These are phyloP conservation scores for Aleiodes sp. DNA, from an alignment of 1,140 invertebrate genomes.

Conservation along the genomic window DNA sequence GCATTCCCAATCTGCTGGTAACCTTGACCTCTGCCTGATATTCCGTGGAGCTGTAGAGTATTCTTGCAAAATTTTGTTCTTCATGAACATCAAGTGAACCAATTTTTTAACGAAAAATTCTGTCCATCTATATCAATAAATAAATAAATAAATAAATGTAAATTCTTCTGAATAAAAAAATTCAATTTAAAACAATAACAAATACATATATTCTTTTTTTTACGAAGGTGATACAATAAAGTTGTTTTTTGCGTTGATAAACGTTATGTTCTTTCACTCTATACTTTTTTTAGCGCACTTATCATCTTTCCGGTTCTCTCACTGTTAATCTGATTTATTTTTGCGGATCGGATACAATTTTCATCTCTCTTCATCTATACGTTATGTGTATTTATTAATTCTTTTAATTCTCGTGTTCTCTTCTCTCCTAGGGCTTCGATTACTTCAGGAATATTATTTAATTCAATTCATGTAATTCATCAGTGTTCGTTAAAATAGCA, in stretches of 20 bases:
- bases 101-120: too few species aligned
- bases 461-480: conserved; percentile 13
- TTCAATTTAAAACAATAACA: conserved; percentile 69
- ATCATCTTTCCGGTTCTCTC: conserved; percentile 38
- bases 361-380: too few species aligned
- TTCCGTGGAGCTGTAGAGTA: too few species aligned
- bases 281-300: conserved; percentile 16
- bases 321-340: conserved; percentile 17
- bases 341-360: conserved; percentile 46
- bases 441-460: not conserved
- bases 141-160: too few species aligned
- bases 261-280: conserved; percentile 39
- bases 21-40: too few species aligned
- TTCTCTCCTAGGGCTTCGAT: conserved; percentile 10
- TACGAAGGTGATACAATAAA: conserved; percentile 66
- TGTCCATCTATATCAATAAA: too few species aligned
- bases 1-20: too few species aligned
- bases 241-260: conserved; percentile 55
- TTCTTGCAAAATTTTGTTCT: too few species aligned
- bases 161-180: too few species aligned
- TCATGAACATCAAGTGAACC: too few species aligned
- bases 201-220: conserved; percentile 68
- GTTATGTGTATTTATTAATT: conserved; percentile 22
- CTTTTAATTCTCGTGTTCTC: conserved; percentile 37
- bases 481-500: not conserved